Evolutionary conservation across 2,797 vertebrate genomes (phyloP), one percentile per base, ranked within the genome.

Genomic region (Menidia menidia): DNA sequence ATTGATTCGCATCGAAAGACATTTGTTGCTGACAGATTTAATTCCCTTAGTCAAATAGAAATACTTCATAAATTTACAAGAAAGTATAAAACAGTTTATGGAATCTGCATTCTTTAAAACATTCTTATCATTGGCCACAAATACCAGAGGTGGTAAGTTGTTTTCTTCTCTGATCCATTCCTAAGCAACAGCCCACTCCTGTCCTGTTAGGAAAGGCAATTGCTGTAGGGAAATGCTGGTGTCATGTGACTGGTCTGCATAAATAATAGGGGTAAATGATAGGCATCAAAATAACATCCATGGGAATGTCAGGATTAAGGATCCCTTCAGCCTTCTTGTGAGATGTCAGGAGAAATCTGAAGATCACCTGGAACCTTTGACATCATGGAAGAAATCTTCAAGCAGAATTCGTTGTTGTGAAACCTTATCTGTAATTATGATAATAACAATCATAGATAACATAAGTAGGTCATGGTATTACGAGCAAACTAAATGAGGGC

Each of bases 1-100:
- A 59, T 67, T 52, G 7, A 16, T 47, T 47, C 64, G 58, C 42
- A 14, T 14, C 15, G 57, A 25, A 52, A 57, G 25, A 8, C 31
- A 32, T 14, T 56, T 44, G 18, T 13, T 35, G 8, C 4, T 35
- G 14, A 14, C 43, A 44, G 16, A 14, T 75, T 60, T 25, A 14
- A 60, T 62, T 61, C 50, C 19, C n/a, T n/a, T 2, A 10, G 18
- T n/a, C 16, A 53, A 18, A 30, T 4, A 60, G 56, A 43, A 53
- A 32, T 0, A 50, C 43, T 2, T 50, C 3, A 52, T 44, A 75
- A 9, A 14, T 74, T 64, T 58, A 59, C 1, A 10, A 57, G 15
- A 64, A 58, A 16, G 35, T 39, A 7, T 14, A 32, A 6, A 6
- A 7, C 6, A 12, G 57, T 11, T 16, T 11, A 11, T 31, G 9